Percentiles rank a stretch among this genome's conserved stretches.
phyloP scores from a whole-genome alignment of 2,797 vertebrate genomes.

The Mallotus villosus region DNA sequence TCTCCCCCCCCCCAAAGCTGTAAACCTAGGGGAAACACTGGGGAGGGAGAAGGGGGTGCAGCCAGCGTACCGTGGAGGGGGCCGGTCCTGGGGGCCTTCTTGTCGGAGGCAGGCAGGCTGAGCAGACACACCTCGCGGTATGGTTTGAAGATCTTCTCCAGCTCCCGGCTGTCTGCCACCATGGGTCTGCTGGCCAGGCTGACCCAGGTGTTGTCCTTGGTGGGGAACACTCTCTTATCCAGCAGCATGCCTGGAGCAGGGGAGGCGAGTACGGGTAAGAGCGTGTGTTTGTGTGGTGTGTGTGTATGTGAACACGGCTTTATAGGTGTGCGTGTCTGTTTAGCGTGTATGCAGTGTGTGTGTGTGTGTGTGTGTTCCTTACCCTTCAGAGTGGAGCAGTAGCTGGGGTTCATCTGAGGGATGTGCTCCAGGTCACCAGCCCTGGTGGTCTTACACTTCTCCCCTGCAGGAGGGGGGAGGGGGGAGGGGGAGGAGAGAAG shows the following conservation, averaged over 20 bases:
- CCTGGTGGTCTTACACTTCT: constrained; percentile 60
- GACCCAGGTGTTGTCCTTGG: constrained; percentile 76
- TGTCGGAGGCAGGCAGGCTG: constrained; percentile 69
- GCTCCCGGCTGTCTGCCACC: constrained; percentile 68
- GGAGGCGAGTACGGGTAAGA: background rate
- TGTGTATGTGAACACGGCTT: background rate
- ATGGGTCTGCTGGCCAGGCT: constrained; percentile 69
- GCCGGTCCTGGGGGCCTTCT: constrained; percentile 49
- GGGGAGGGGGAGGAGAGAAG: background rate
- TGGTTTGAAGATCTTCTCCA: constrained; percentile 78
- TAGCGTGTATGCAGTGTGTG: background rate
- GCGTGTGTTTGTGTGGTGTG: background rate
- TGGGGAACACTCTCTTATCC: constrained; percentile 72
- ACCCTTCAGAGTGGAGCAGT: constrained; percentile 75
- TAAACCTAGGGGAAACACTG: no score
- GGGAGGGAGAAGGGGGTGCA: background rate
- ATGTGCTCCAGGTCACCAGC: constrained; percentile 59
- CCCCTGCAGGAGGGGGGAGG: constrained; percentile 55
- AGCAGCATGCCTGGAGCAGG: constrained; percentile 70
- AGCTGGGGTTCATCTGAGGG: constrained; percentile 35
- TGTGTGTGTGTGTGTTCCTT: constrained; percentile 34
- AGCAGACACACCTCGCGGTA: constrained; percentile 69
- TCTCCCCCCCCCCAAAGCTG: no score
- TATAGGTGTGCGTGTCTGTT: background rate
- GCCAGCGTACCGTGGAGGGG: constrained; percentile 46